Conservation (phyloP, 1,140 invertebrate species). For the Drosophila sp. region DNA sequence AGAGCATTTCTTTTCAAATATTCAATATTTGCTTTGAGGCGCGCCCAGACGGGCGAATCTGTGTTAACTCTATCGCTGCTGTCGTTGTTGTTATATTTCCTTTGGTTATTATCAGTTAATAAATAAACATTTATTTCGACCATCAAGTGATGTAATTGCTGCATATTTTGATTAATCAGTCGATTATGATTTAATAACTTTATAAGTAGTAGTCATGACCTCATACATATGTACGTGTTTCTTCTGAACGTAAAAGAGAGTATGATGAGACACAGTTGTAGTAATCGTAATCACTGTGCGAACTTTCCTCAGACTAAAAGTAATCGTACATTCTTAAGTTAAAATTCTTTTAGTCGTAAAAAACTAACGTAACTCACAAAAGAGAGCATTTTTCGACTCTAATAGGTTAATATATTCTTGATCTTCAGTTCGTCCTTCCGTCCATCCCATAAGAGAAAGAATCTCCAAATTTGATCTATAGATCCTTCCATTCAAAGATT, state of each 20-base stretch:
- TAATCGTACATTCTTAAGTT: too few relatives aligned
- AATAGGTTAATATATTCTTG: too few relatives aligned
- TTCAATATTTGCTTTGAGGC: slow-evolving; percentile 38
- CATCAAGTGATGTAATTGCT: slow-evolving; percentile 37
- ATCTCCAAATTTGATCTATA: too few relatives aligned
- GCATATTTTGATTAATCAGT: slow-evolving; percentile 1
- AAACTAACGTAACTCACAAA: too few relatives aligned
- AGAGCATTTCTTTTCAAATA: background rate
- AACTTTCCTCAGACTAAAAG: background rate
- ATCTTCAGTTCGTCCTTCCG: too few relatives aligned
- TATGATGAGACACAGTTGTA: background rate
- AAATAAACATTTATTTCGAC: slow-evolving; percentile 29
- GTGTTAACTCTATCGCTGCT: background rate
- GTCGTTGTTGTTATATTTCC: background rate
- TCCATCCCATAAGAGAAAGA: too few relatives aligned
- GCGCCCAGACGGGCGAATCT: slow-evolving; percentile 10
- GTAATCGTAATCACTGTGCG: background rate
- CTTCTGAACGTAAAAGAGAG: background rate
- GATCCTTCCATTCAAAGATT: too few relatives aligned
- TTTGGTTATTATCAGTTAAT: slow-evolving; percentile 43
- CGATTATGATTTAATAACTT: slow-evolving; percentile 1
- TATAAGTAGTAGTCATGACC: background rate
- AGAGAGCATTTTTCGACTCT: too few relatives aligned
- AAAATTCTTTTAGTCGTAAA: too few relatives aligned
- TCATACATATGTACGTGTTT: background rate